A percentile compares a stretch with the other conserved stretches of the same genome.
Conservation (phyloP, 2,113 vertebrate genomes). For the Nothocercus julius region DNA sequence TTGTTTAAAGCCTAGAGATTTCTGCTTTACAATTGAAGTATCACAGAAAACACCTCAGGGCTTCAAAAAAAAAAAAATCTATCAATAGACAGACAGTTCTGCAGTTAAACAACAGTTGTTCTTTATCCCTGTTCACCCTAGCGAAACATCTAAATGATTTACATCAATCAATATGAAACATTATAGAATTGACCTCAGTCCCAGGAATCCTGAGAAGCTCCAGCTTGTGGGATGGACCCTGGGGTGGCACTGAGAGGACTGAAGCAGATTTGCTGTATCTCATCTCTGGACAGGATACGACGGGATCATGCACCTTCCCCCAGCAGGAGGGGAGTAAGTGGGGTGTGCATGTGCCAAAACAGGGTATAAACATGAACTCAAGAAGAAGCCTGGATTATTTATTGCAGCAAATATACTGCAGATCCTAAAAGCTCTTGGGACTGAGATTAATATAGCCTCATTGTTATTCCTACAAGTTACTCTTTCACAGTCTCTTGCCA, state of each 20-base stretch:
- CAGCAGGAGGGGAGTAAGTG: background rate
- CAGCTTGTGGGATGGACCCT: rapidly evolving
- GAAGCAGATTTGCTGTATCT: background rate
- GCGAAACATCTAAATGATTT: background rate
- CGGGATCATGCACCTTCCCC: background rate
- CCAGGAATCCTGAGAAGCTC: background rate
- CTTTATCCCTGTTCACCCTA: background rate
- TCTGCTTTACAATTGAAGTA: background rate
- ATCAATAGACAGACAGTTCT: background rate
- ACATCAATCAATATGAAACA: background rate
- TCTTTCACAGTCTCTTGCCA: constrained; percentile 31
- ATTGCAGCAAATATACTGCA: constrained; percentile 28
- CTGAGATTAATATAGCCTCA: constrained; percentile 48
- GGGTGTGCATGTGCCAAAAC: background rate
- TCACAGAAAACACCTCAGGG: background rate
- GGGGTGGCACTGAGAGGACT: background rate
- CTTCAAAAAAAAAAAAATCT: background rate
- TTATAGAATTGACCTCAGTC: background rate
- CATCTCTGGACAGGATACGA: background rate
- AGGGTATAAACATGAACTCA: background rate
- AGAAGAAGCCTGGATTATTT: constrained; percentile 25
- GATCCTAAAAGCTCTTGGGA: background rate
- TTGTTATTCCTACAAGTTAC: constrained; percentile 48
- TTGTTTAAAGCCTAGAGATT: background rate
- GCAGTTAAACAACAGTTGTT: background rate